Evolutionary conservation across 2,888 invertebrate species (phyloP).

Genomic region (Nomada ferruginata): DNA sequence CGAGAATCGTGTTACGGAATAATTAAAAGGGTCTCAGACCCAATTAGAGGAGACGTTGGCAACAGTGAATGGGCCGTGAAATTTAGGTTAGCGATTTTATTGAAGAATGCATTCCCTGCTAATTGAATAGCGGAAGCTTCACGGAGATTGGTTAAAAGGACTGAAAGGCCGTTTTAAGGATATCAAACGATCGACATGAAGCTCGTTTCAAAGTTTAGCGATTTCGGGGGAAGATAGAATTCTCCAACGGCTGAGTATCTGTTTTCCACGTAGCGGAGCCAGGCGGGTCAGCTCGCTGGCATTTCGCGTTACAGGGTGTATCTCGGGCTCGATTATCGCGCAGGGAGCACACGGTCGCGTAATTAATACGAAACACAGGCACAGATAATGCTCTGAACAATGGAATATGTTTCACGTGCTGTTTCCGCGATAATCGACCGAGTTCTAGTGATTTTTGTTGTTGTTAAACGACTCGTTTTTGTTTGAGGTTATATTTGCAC

Average conservation of each 20-base stretch:
- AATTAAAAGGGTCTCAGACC: too few species aligned
- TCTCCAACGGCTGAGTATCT: not conserved
- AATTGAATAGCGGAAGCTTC: not conserved
- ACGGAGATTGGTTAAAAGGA: not conserved
- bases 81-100: conserved; percentile 1
- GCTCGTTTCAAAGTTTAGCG: not conserved
- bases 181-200: not conserved
- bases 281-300: not conserved
- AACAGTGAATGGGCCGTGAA: not conserved
- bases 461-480: too few species aligned
- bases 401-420: not conserved
- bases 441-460: not conserved
- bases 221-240: not conserved
- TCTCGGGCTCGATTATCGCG: not conserved
- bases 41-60: too few species aligned
- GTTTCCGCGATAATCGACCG: not conserved
- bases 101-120: not conserved
- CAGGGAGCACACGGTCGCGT: not conserved
- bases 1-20: too few species aligned
- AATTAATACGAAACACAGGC: not conserved
- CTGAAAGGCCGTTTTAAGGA: not conserved
- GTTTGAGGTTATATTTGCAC: too few species aligned
- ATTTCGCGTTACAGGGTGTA: not conserved
- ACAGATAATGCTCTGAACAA: not conserved
- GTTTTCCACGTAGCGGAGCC: not conserved